Conservation (phyloP, 2,113 vertebrate species). For the Australoheros scitulus region DNA sequence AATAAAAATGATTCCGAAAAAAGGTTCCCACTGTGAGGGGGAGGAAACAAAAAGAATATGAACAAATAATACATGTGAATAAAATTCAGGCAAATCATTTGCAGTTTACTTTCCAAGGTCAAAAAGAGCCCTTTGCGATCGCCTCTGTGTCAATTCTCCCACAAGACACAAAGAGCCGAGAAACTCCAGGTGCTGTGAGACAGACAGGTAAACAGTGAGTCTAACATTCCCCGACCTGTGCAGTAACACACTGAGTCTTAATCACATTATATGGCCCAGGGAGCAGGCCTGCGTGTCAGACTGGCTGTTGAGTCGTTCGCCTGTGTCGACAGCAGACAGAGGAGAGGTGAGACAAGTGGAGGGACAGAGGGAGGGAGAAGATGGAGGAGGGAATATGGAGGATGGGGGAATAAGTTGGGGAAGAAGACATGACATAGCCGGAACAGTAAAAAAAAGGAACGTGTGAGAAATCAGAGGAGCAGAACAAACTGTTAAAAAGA, state of each 20-base stretch:
- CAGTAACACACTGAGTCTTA: slow-evolving; percentile 56
- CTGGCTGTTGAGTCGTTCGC: slow-evolving; percentile 37
- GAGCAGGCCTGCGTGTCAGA: slow-evolving; percentile 62
- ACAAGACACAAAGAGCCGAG: slow-evolving; percentile 6
- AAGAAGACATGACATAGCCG: slow-evolving; percentile 1
- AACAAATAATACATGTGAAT: background rate
- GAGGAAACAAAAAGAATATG: background rate
- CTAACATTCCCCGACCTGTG: slow-evolving; percentile 38
- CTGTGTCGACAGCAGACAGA: slow-evolving; percentile 52
- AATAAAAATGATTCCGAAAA: slow-evolving; percentile 8
- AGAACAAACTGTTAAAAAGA: background rate
- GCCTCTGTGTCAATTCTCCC: background rate
- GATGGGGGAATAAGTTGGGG: background rate
- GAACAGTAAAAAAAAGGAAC: background rate
- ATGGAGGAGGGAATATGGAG: background rate
- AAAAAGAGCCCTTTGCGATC: background rate
- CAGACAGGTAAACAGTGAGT: slow-evolving; percentile 53
- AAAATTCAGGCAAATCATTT: background rate
- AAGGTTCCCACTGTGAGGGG: background rate
- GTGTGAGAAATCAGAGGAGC: slow-evolving; percentile 17
- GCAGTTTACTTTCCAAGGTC: background rate
- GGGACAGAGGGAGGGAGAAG: background rate
- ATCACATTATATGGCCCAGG: slow-evolving; percentile 69
- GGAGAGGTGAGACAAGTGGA: slow-evolving; percentile 39
- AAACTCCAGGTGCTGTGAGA: slow-evolving; percentile 29